These are phyloP conservation scores for Bombyx mori DNA, from an alignment of 1,140 invertebrate genomes.

Conservation along the genomic window DNA sequence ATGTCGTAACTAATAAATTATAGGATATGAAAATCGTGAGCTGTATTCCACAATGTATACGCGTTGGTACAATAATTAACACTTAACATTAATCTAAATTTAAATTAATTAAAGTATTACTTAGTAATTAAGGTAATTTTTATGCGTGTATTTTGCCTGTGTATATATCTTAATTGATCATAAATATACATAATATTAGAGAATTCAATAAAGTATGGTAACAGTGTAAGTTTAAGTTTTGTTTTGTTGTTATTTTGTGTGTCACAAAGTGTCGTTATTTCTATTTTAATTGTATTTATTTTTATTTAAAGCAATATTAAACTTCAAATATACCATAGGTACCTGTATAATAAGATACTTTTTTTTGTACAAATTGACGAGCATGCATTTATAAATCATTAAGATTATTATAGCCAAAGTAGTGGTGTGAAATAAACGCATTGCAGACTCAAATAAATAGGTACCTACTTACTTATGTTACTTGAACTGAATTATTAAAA, in stretches of 20 bases:
- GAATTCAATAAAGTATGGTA: neutral
- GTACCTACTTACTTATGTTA: too few species aligned
- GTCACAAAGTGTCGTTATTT: too few species aligned
- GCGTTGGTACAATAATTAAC: constrained; percentile 62
- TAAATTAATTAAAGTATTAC: constrained; percentile 30
- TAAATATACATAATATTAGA: neutral
- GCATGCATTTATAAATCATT: too few species aligned
- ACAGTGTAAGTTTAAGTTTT: neutral
- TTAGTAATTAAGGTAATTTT: constrained; percentile 24
- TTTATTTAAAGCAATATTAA: too few species aligned
- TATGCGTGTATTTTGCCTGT: constrained; percentile 26
- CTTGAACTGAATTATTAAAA: too few species aligned
- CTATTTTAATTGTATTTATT: too few species aligned
- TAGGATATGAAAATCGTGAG: constrained; percentile 35
- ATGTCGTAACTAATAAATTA: neutral
- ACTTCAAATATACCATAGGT: too few species aligned
- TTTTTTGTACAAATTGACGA: too few species aligned
- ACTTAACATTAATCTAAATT: constrained; percentile 37
- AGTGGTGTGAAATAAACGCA: too few species aligned
- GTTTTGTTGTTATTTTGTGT: neutral
- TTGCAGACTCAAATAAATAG: too few species aligned
- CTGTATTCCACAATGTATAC: constrained; percentile 62
- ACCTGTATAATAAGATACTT: too few species aligned
- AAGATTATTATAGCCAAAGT: too few species aligned
- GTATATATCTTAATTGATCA: constrained; percentile 19